These are phyloP conservation scores for Cataglyphis cursor DNA, from an alignment of 2,888 invertebrate species.

Conservation along the genomic window DNA sequence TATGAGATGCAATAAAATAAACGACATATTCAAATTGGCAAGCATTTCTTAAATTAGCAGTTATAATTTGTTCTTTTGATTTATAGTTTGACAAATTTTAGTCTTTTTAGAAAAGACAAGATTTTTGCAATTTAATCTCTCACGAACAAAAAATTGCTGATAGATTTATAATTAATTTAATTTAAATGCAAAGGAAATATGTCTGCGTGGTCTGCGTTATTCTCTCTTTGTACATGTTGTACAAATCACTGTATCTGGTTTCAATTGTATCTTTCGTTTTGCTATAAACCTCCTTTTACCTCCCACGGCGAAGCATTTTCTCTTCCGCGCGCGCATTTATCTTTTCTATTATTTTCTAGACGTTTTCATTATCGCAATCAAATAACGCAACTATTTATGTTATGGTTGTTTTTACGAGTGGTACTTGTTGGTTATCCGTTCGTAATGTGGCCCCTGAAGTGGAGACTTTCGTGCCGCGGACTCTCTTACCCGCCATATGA, in stretches of 20 bases:
- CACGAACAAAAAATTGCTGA: not conserved
- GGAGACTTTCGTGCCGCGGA: slow-evolving; percentile 39
- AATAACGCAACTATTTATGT: slow-evolving; percentile 44
- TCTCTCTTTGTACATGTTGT: not conserved
- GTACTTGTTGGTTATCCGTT: slow-evolving; percentile 2
- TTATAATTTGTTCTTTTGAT: not conserved
- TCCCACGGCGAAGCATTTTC: slow-evolving; percentile 1
- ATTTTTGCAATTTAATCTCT: not conserved
- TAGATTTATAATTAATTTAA: not conserved
- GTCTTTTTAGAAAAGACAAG: not conserved
- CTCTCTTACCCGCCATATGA: slow-evolving; percentile 49
- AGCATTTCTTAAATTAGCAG: not conserved
- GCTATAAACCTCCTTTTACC: not conserved
- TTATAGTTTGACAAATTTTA: not conserved
- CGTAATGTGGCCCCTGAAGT: slow-evolving; percentile 28
- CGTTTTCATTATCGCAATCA: slow-evolving; percentile 63
- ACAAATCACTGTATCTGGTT: slow-evolving; percentile 12
- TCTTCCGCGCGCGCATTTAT: slow-evolving; percentile 52
- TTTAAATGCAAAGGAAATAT: not conserved
- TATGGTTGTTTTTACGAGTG: slow-evolving; percentile 58
- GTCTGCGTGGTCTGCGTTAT: not conserved
- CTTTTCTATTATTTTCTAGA: slow-evolving; percentile 58
- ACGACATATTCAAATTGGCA: not conserved
- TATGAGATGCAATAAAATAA: not conserved
- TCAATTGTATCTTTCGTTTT: not conserved